Conservation (phyloP, 1,140 invertebrate genomes). For the Adoxophyes honmai region DNA sequence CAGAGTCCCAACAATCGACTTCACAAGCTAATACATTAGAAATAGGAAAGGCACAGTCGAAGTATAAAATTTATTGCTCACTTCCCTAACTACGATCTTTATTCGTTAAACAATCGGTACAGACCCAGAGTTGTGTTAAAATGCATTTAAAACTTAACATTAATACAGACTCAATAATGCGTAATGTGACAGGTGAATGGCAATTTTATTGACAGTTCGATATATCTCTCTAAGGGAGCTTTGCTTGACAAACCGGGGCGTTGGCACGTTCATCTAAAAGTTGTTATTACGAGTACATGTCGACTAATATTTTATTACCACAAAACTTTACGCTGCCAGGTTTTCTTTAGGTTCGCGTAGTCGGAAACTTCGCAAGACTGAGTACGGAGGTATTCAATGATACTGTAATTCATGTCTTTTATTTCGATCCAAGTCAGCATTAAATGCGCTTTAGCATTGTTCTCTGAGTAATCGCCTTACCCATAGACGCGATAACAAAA, state of each 20-base stretch:
- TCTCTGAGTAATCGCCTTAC: background rate
- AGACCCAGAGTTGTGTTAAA: background rate
- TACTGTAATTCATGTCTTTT: background rate
- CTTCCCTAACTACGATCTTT: conserved; percentile 62
- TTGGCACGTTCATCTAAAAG: too few relatives aligned
- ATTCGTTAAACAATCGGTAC: background rate
- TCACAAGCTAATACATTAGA: conserved; percentile 70
- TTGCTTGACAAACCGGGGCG: background rate
- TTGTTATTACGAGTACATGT: too few relatives aligned
- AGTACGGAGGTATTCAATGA: too few relatives aligned
- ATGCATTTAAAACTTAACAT: background rate
- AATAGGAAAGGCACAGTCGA: conserved; percentile 76
- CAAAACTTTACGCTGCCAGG: too few relatives aligned
- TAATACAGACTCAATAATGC: too few relatives aligned
- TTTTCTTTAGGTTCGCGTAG: too few relatives aligned
- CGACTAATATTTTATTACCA: too few relatives aligned
- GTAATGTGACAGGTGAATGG: too few relatives aligned
- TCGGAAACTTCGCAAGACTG: too few relatives aligned
- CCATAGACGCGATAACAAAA: conserved; percentile 29
- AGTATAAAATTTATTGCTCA: conserved; percentile 77
- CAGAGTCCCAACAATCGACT: conserved; percentile 49
- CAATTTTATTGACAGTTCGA: background rate
- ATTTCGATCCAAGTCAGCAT: background rate
- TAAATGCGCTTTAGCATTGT: conserved; percentile 3
- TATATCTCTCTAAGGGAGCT: background rate